Conservation (phyloP, 2,888 invertebrate species). For the Merodon equestris region DNA sequence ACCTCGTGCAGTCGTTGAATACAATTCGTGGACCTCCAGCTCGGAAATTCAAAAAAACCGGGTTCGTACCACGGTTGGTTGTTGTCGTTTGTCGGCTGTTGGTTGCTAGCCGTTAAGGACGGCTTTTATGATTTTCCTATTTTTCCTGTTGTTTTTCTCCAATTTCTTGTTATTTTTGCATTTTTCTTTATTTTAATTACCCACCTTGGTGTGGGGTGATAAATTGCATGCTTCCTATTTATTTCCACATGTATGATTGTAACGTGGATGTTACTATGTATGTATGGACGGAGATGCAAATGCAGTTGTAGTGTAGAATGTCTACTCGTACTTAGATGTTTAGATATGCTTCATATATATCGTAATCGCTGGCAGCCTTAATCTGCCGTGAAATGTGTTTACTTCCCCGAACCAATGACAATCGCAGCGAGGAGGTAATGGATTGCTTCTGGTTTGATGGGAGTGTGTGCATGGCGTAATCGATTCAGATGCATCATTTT, state of each 20-base stretch:
- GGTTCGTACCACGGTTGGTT: slow-evolving; percentile 10
- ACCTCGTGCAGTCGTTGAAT: slow-evolving; percentile 38
- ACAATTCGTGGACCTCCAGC: slow-evolving; percentile 2
- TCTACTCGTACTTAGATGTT: no score
- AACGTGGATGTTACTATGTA: no score
- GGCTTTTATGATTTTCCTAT: neutral
- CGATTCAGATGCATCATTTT: no score
- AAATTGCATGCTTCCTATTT: slow-evolving; percentile 54
- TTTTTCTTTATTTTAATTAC: slow-evolving; percentile 55
- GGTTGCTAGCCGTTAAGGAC: neutral
- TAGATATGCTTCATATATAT: slow-evolving; percentile 48
- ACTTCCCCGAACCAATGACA: slow-evolving; percentile 57
- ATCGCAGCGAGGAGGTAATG: neutral
- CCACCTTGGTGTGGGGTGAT: slow-evolving; percentile 63
- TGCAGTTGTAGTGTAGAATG: no score
- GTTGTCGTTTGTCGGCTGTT: neutral
- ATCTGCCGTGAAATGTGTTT: slow-evolving; percentile 59
- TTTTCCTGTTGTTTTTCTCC: slow-evolving; percentile 39
- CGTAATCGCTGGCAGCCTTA: slow-evolving; percentile 47
- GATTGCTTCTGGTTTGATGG: no score
- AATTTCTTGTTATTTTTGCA: slow-evolving; percentile 19
- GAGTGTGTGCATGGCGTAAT: no score
- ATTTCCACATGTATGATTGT: slow-evolving; percentile 8
- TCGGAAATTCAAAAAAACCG: slow-evolving; percentile 22
- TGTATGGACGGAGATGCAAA: no score